Base-by-base conservation (phyloP, 2,888 invertebrate species). In the Tortricodes alternella region DNA sequence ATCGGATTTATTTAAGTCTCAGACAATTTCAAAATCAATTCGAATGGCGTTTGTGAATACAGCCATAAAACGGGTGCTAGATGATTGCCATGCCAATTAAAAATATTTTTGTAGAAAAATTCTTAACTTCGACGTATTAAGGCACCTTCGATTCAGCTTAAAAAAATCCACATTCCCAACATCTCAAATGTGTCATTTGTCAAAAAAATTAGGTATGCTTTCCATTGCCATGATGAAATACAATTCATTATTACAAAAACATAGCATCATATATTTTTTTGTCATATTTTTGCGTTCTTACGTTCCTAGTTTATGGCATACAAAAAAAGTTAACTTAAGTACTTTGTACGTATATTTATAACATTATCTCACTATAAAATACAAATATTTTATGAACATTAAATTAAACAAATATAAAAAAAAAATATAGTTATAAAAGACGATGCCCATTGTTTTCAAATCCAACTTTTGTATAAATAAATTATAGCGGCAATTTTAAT, bases 131-230 rank as follows among this genome's bases (percentile, higher is more conserved):
- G 35, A 55, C 48, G 37, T 38, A 27, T 49, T 61, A 75, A 81
- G 78, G 85, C 88, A 88, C 87, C 86, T 73, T 84, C 68, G 85
- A 88, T 87, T 87, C 88, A 88, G 87, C 88, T 81, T 80, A n/a
- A n/a, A n/a, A n/a, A n/a, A n/a, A n/a, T 16, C 16, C 21, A 4
- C 5, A 18, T 29, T 57, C 59, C 61, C 39, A 61, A 56, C 53
- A 27, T 43, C 29, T 56, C 58, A 74, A 76, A 73, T 76, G 75
- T 74, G 70, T 70, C 73, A 71, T 67, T 59, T 62, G 61, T 52
- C 35, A 39, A 24, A 59, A 24, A 16, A 55, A 44, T 58, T 27
- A 9, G 2, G 13, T 15, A 4, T 13, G 7, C 13, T 13, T 13
- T 29, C n/a, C n/a, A n/a, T n/a, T n/a, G n/a, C n/a, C n/a, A n/a